Conservation (phyloP, 2,888 invertebrate genomes). For the Diogma glabrata region DNA sequence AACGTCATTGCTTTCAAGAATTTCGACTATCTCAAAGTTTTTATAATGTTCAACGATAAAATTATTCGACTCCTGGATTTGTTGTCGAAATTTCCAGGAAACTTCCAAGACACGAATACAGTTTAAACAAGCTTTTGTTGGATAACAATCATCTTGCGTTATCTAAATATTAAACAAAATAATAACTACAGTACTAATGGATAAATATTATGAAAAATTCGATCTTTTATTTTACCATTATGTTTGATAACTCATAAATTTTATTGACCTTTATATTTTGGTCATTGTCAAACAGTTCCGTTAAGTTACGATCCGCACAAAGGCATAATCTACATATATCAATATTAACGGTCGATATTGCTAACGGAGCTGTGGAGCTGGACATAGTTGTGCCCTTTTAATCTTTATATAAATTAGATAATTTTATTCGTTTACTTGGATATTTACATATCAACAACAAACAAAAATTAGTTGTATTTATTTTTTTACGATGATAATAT, state of each 20-base stretch:
- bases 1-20: too few relatives aligned
- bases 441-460: too few relatives aligned
- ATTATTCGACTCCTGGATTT: not conserved
- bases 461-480: too few relatives aligned
- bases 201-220: not conserved
- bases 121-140: not conserved
- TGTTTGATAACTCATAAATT: constrained; percentile 4
- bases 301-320: too few relatives aligned
- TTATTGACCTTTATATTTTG: not conserved
- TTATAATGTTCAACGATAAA: not conserved
- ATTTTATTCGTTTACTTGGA: too few relatives aligned
- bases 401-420: too few relatives aligned
- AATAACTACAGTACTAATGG: not conserved
- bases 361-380: too few relatives aligned
- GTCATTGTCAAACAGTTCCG: not conserved
- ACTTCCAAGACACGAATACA: not conserved
- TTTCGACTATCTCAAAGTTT: too few relatives aligned
- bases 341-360: too few relatives aligned
- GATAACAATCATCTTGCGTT: not conserved
- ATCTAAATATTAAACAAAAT: not conserved
- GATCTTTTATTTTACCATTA: not conserved
- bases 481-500: too few relatives aligned
- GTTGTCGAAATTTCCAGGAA: constrained; percentile 5
- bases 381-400: too few relatives aligned
- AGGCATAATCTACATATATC: too few relatives aligned